These are phyloP conservation scores for Tolypeutes matacus DNA, from an alignment of 2,797 vertebrate genomes.

Conservation along the genomic window DNA sequence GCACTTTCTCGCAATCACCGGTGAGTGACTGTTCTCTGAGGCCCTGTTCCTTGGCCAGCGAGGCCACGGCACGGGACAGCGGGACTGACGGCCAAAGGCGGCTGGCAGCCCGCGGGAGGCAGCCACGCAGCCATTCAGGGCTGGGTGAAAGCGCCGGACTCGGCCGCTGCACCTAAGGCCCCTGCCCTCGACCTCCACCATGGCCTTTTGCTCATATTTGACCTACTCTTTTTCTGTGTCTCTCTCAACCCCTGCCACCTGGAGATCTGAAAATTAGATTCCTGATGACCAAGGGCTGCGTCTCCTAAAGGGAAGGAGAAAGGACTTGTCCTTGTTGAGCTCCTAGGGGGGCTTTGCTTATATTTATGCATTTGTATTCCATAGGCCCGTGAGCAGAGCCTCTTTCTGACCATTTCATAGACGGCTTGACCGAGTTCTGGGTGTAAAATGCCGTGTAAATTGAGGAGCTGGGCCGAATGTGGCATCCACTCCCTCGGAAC, in stretches of 20 bases:
- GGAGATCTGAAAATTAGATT: background rate
- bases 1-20: background rate
- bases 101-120: accelerated
- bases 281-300: background rate
- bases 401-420: no score
- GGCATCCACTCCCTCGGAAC: no score
- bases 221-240: background rate
- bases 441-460: no score
- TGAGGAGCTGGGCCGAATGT: no score
- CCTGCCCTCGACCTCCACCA: no score
- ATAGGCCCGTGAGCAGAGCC: background rate
- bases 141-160: background rate
- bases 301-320: background rate
- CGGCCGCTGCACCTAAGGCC: no score
- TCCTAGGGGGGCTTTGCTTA: background rate
- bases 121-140: background rate
- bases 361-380: background rate
- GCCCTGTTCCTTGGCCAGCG: background rate
- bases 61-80: accelerated
- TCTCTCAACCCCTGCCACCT: background rate
- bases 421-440: no score
- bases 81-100: background rate
- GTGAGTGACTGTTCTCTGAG: background rate
- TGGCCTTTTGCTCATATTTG: background rate
- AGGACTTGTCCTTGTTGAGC: background rate